Evolutionary conservation across 2,113 vertebrate genomes (phyloP).

Genomic region (Ivindomyrus marchei): DNA sequence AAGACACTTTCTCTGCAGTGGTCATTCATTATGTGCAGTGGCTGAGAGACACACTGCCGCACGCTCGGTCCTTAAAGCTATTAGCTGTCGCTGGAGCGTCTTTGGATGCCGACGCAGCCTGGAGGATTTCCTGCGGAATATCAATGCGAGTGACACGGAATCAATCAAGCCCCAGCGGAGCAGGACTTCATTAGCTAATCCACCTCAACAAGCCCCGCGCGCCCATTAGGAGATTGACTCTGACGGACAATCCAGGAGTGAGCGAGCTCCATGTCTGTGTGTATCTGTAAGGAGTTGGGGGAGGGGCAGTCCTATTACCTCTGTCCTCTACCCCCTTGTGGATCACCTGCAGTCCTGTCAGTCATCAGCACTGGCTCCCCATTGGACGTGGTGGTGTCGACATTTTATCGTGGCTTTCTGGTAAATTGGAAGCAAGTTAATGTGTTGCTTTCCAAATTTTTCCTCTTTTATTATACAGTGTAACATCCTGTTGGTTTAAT

Average conservation of each 20-base stretch:
- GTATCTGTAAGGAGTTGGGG: background rate
- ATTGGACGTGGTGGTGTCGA: background rate
- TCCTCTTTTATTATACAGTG: background rate
- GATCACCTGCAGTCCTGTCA: background rate
- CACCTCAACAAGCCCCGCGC: background rate
- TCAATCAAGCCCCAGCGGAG: slow-evolving; percentile 1
- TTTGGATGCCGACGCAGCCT: background rate
- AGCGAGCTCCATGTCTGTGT: background rate
- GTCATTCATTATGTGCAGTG: background rate
- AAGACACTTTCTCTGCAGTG: background rate
- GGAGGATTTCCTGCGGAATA: background rate
- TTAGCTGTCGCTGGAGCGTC: background rate
- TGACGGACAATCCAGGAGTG: background rate
- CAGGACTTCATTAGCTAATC: slow-evolving; percentile 12
- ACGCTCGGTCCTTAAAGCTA: background rate
- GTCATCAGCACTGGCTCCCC: background rate
- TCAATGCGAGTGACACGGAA: background rate
- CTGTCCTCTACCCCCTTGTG: background rate
- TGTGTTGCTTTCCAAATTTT: background rate
- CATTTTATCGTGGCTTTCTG: background rate
- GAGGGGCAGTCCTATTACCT: background rate
- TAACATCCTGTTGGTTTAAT: background rate
- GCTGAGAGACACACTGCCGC: background rate
- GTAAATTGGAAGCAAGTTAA: background rate
- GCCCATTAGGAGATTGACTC: background rate